Conservation (phyloP, 2,797 vertebrate genomes). For the Capromys pilorides region DNA sequence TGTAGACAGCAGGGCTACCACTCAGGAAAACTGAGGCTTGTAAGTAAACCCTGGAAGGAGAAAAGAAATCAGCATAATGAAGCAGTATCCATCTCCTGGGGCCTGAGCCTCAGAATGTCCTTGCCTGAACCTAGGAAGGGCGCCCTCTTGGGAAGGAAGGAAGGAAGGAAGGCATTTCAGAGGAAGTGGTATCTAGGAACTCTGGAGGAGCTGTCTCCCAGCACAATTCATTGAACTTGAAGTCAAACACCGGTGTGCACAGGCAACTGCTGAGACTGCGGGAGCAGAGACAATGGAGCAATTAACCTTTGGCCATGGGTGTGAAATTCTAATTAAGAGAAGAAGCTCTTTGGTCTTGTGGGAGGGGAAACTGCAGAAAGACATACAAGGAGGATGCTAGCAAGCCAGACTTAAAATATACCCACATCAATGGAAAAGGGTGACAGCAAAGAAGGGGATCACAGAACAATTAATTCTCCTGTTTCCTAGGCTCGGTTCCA, state of each 20-base stretch:
- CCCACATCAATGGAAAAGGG: background rate
- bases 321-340: slow-evolving; percentile 73
- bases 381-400: background rate
- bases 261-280: background rate
- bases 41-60: background rate
- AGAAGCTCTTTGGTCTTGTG: background rate
- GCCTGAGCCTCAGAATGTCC: background rate
- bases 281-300: slow-evolving; percentile 51
- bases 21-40: background rate
- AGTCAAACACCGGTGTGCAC: background rate
- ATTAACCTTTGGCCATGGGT: slow-evolving; percentile 73
- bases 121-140: background rate
- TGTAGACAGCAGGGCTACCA: background rate
- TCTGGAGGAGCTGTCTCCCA: background rate
- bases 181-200: background rate
- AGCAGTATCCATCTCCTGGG: background rate
- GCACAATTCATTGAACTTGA: background rate
- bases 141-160: background rate
- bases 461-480: background rate
- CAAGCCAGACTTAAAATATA: slow-evolving; percentile 14
- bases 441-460: background rate
- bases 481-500: background rate
- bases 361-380: background rate
- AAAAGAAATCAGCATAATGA: background rate
- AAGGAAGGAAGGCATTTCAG: background rate